phyloP scores from a whole-genome alignment of 2,113 vertebrate species.

The Dasypus novemcinctus region DNA sequence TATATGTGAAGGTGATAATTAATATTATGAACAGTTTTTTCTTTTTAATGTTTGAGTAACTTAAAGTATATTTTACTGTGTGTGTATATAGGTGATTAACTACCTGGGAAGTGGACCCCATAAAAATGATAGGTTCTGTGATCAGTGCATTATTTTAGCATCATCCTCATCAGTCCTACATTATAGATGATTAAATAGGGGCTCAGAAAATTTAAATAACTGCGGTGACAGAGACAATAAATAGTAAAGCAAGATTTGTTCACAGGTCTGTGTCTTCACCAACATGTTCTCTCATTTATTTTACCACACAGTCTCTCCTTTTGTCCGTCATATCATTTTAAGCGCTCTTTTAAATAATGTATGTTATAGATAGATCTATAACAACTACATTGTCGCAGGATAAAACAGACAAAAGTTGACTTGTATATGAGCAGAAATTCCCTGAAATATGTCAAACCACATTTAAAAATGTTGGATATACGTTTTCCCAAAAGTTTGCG shows the following conservation, averaged over 20 bases:
- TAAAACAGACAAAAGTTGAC: not conserved
- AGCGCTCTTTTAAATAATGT: not conserved
- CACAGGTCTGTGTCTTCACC: not conserved
- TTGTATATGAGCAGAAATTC: not conserved
- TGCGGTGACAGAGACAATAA: not conserved
- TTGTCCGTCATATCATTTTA: not conserved
- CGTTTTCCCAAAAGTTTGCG: not conserved
- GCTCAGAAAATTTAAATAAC: not conserved
- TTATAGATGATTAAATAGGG: not conserved
- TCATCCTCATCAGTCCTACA: not conserved
- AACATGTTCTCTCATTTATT: conserved; percentile 11
- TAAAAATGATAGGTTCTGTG: not conserved
- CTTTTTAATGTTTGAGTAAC: conserved; percentile 10
- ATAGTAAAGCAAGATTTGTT: not conserved
- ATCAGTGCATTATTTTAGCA: not conserved
- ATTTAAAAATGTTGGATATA: not conserved
- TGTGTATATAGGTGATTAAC: not conserved
- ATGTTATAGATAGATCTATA: not conserved
- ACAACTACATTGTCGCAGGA: not conserved
- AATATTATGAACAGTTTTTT: not conserved
- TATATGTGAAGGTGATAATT: not conserved
- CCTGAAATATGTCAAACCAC: not conserved
- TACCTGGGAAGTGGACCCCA: not conserved
- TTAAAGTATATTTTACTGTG: not conserved
- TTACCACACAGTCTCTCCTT: not conserved